Conservation (phyloP, 2,888 invertebrate species). For the Luffia ferchaultella region DNA sequence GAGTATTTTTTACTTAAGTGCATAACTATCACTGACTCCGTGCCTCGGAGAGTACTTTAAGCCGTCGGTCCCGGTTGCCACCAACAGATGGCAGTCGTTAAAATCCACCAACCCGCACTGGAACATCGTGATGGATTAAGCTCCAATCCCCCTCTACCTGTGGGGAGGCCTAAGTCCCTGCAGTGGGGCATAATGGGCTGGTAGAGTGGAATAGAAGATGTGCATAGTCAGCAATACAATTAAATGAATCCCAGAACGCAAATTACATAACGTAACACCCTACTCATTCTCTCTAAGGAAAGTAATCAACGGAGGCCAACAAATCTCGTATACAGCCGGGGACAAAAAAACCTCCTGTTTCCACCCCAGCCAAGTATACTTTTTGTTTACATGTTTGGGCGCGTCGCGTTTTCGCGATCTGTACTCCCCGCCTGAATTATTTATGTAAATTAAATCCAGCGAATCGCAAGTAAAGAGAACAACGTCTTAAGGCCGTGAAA, state of each 20-base stretch:
- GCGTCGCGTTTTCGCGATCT: constrained; percentile 24
- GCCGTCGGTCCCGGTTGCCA: too few species aligned
- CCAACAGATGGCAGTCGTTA: too few species aligned
- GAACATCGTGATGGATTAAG: too few species aligned
- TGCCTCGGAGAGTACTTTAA: too few species aligned
- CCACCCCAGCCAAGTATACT: constrained; percentile 37
- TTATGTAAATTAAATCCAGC: background rate
- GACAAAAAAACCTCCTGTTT: constrained; percentile 32
- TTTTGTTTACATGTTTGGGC: constrained; percentile 52
- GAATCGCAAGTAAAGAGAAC: background rate
- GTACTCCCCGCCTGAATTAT: background rate
- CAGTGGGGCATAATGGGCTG: too few species aligned
- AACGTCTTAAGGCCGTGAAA: background rate
- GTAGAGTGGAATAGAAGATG: too few species aligned
- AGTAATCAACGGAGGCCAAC: constrained; percentile 38
- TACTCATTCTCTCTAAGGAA: constrained; percentile 19
- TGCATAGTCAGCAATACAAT: too few species aligned
- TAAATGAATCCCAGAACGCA: background rate
- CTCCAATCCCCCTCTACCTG: too few species aligned
- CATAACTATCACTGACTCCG: too few species aligned
- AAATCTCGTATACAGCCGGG: constrained; percentile 22
- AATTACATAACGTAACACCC: background rate
- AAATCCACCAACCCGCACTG: too few species aligned
- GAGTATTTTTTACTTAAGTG: too few species aligned
- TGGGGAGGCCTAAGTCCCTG: too few species aligned